Base-by-base conservation (phyloP, 1,140 invertebrate species). In the Drosophila gunungcola region DNA sequence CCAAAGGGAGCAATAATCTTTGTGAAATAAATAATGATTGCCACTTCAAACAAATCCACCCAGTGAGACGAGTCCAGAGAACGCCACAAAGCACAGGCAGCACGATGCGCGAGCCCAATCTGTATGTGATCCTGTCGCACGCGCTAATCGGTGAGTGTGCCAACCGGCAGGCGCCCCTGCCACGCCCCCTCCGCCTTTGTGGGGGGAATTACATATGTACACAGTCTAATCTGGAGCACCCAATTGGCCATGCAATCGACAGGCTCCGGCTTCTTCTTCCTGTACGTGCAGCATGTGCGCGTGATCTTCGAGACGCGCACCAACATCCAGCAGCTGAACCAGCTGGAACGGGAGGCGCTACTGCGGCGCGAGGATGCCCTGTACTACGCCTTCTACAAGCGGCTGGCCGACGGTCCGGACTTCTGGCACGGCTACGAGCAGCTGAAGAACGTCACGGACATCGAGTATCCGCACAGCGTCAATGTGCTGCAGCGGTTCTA, bases 331-430 rank as follows among this genome's bases (percentile, higher is more conserved):
- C 86, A 86, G 55, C 52, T 92, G 38, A 83, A 79, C 29, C 88
- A 91, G 55, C 48, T 92, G 61, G 91, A 91, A 48, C 70, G 90
- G 9, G 91, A 92, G 60, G 75, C 85, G 2, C 49, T 90, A 45
- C 49, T 92, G n/a, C 72, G 82, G 2, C 76, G 78, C 29, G 90
- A 92, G 56, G 90, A 92, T 69, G 91, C 91, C 25, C 67, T 92
- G 0, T 92, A 92, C 49, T 92, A 89, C 56, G 90, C 86, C 32
- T 92, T 92, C 77, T 92, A 92, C 75, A 92, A 92, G 56, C 90
- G 82, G 25, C 57, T 92, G n/a, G 77, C 75, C 25, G 88, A 91
- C 2, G 86, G 85, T 0, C 73, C 79, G 0, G 70, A 83, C 48
- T 92, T 92, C 49, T 85, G 78, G 78, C 64, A 77, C 36, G 91